Conservation (phyloP, 2,797 vertebrate species). For the Microctenopoma lineatum region DNA sequence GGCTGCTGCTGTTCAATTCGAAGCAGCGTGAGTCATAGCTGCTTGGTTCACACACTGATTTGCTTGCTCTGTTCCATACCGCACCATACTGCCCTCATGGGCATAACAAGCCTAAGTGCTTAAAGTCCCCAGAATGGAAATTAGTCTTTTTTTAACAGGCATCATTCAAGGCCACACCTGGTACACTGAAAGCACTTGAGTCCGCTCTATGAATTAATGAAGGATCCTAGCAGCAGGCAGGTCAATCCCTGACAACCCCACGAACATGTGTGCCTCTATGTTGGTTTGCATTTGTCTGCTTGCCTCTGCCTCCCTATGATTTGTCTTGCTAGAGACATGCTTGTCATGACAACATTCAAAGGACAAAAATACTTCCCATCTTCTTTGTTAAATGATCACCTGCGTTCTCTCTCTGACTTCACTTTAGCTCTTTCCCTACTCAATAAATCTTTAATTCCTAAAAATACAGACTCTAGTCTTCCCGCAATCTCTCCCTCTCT, state of each 20-base stretch:
- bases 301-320: conserved; percentile 32
- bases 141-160: conserved; percentile 59
- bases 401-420: conserved; percentile 30
- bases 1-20: conserved; percentile 48
- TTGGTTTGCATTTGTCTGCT: conserved; percentile 12
- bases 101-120: conserved; percentile 70
- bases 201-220: conserved; percentile 67
- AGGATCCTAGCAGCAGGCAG: conserved; percentile 49
- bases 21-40: conserved; percentile 58
- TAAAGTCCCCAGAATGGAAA: conserved; percentile 73
- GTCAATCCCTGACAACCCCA: conserved; percentile 44
- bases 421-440: conserved; percentile 46
- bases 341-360: conserved; percentile 61
- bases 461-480: conserved; percentile 62
- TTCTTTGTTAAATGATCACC: conserved; percentile 53
- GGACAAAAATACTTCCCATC: conserved; percentile 59
- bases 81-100: conserved; percentile 64
- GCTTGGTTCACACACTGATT: conserved; percentile 58
- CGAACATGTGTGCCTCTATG: background rate
- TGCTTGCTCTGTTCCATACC: conserved; percentile 61
- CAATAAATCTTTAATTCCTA: conserved; percentile 70
- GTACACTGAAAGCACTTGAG: conserved; percentile 61
- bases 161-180: conserved; percentile 74
- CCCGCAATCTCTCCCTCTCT: conserved; percentile 36
- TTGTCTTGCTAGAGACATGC: conserved; percentile 46